Conservation (phyloP, 2,113 vertebrate species). For the Polypterus senegalus region DNA sequence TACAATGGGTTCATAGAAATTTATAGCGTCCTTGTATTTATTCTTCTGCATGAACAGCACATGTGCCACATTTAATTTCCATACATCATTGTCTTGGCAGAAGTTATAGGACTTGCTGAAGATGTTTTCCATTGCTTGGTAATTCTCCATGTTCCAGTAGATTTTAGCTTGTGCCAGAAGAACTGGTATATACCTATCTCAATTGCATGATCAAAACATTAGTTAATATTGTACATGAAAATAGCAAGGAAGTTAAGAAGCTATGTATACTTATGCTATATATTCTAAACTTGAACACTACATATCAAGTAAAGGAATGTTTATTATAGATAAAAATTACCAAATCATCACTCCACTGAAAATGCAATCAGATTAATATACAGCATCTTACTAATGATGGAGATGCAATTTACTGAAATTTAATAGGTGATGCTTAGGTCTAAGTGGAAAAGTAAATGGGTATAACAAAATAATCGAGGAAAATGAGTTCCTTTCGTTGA, state of each 20-base stretch:
- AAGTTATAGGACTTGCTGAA: constrained; percentile 59
- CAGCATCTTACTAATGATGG: no score
- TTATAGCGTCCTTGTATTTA: constrained; percentile 59
- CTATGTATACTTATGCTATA: no score
- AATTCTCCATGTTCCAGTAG: constrained; percentile 64
- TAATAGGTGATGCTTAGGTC: no score
- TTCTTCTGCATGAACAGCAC: constrained; percentile 63
- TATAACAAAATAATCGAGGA: no score
- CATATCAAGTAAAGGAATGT: not conserved
- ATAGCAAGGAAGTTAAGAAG: no score
- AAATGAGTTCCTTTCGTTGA: no score
- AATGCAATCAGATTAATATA: no score
- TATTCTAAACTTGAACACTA: no score
- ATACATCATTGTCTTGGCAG: constrained; percentile 53
- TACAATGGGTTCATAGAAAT: constrained; percentile 60
- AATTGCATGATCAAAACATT: not conserved
- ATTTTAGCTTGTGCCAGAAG: constrained; percentile 63
- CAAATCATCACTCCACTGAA: no score
- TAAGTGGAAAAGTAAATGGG: no score
- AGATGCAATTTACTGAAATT: no score
- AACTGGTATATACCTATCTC: constrained; percentile 41
- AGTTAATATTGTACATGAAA: not conserved
- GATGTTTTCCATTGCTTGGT: constrained; percentile 56
- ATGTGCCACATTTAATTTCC: constrained; percentile 61
- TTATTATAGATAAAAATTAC: not conserved